Evolutionary conservation across 2,797 vertebrate species (phyloP).

Genomic region (Petrocephalus schoutedeni): DNA sequence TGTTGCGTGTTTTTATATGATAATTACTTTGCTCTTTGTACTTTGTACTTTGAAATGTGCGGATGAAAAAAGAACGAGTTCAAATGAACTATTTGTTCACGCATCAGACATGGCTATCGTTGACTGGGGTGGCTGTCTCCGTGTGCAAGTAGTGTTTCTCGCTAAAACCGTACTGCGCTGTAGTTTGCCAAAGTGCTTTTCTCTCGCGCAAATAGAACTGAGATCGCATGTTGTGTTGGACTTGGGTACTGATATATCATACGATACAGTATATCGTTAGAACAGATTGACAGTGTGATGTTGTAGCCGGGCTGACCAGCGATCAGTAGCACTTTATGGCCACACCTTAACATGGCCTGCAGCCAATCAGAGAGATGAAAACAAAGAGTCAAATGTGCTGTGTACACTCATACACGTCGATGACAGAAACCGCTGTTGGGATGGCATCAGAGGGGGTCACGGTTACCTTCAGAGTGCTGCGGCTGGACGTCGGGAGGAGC

Average conservation of each 20-base stretch:
- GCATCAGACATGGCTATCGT: neutral
- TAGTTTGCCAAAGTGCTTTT: neutral
- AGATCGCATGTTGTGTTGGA: neutral
- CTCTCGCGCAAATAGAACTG: neutral
- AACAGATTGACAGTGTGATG: neutral
- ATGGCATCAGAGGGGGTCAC: neutral
- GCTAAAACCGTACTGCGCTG: neutral
- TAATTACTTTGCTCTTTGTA: neutral
- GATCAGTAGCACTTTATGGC: neutral
- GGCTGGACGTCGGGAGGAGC: constrained; percentile 81
- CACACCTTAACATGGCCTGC: neutral
- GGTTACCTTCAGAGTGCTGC: constrained; percentile 84
- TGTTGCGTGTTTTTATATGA: neutral
- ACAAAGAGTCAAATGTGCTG: neutral
- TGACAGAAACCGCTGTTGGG: neutral
- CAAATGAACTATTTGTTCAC: neutral
- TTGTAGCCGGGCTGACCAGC: neutral
- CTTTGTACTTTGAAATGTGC: too few species aligned
- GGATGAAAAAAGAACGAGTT: neutral
- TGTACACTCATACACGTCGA: neutral
- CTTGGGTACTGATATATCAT: neutral
- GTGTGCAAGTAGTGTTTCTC: neutral
- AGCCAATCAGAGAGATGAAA: neutral
- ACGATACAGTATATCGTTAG: too few species aligned
- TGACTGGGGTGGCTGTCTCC: neutral